Base-by-base conservation (phyloP, 2,797 vertebrate species). In the Pygocentrus nattereri region DNA sequence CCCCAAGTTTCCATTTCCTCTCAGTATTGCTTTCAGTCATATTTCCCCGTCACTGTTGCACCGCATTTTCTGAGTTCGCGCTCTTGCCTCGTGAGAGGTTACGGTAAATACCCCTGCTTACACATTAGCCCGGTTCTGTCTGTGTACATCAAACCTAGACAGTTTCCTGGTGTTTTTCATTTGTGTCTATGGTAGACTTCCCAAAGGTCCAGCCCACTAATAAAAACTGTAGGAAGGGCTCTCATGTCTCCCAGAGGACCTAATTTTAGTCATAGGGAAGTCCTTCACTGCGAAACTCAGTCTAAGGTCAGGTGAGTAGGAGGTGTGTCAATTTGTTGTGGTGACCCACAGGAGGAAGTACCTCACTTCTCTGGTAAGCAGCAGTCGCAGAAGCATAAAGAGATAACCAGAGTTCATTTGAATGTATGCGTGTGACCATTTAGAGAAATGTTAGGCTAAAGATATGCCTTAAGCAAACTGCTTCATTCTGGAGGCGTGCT, bases 221-320 rank as follows among this genome's bases (percentile, higher is more conserved):
- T 58, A n/a, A 38, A 47, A 6, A 23, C 18, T 18, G 3, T 54
- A 54, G 70, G 18, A 52, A 74, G n/a, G 18, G 4, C 49, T 78
- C 61, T 16, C 52, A 38, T 50, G 56, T 10, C 23, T 49, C 34
- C 18, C 12, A 50, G 16, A 44, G 18, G 5, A 64, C 21, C 16
- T 73, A 69, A 68, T 76, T 87, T 78, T 76, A 87, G 75, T 8
- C 34, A 15, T 16, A 62, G 68, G 68, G 61, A 87, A 85, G 67
- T 79, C 79, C 69, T 67, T 34, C 41, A 25, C 30, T 58, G 3
- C 2, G n/a, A 49, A 75, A 64, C 34, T 49, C 1, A 27, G 18
- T 41, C 44, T 4, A 2, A 31, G 21, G 19, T 58, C 27, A 80
- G 67, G 44, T 65, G 65, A 27, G 78, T 52, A 41, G 31, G 47